A percentile compares a stretch with the other conserved stretches of the same genome.
Evolutionary conservation across 2,113 vertebrate species (phyloP).

Genomic region (Zonotrichia leucophrys): DNA sequence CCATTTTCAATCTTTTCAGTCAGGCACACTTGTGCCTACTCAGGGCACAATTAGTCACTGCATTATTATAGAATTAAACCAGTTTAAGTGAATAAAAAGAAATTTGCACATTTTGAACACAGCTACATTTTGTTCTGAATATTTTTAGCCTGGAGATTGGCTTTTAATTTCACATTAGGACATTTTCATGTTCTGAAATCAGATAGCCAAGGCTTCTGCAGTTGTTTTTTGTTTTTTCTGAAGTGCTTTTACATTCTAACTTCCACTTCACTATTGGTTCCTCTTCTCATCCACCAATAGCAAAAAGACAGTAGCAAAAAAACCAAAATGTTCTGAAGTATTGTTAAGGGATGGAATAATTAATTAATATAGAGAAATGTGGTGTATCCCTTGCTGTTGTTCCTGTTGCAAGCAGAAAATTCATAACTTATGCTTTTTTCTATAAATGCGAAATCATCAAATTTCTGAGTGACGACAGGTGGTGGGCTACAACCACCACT

Average conservation of each 20-base stretch:
- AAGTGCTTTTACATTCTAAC: neutral
- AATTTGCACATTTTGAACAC: neutral
- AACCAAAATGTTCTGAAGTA: neutral
- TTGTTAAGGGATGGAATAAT: neutral
- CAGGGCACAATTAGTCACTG: slow-evolving; percentile 23
- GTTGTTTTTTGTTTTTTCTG: neutral
- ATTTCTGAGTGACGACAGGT: rapidly evolving
- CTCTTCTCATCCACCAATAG: neutral
- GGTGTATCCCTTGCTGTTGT: neutral
- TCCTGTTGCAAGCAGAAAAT: neutral
- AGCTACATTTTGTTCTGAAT: neutral
- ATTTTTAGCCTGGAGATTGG: neutral
- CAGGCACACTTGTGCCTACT: slow-evolving; percentile 6
- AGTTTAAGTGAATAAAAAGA: slow-evolving; percentile 8
- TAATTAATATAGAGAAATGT: neutral
- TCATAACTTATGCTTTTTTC: neutral
- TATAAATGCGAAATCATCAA: neutral
- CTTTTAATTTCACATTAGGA: neutral
- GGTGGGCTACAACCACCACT: neutral
- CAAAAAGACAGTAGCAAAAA: neutral
- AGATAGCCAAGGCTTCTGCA: neutral
- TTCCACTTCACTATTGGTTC: neutral
- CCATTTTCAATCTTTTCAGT: slow-evolving; percentile 7
- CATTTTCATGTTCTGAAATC: neutral
- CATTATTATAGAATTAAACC: slow-evolving; percentile 8